Percentiles rank a stretch among this genome's conserved stretches.
Evolutionary conservation across 2,113 vertebrate genomes (phyloP).

Genomic region (Rhadina sibilatrix): DNA sequence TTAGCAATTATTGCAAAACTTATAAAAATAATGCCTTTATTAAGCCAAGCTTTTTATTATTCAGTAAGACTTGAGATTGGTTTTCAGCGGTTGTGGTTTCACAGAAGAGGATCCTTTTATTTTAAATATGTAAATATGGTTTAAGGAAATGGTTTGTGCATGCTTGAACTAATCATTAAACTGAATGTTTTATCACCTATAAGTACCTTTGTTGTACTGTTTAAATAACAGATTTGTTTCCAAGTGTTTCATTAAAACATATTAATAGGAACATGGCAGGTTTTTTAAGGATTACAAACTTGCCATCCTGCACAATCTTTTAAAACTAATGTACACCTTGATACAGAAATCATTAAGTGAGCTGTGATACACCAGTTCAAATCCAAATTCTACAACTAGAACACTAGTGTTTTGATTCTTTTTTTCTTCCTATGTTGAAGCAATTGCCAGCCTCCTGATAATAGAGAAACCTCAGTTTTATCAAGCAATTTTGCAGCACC

Average conservation of each 20-base stretch:
- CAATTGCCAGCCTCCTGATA: slow-evolving; percentile 51
- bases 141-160: slow-evolving; percentile 51
- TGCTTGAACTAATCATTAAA: slow-evolving; percentile 64
- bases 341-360: slow-evolving; percentile 44
- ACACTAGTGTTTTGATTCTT: slow-evolving; percentile 49
- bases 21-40: background rate
- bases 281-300: background rate
- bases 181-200: slow-evolving; percentile 45
- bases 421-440: slow-evolving; percentile 39
- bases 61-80: background rate
- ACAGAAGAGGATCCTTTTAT: background rate
- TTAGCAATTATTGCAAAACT: slow-evolving; percentile 24
- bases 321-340: slow-evolving; percentile 28
- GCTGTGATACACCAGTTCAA: slow-evolving; percentile 7
- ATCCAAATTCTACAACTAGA: slow-evolving; percentile 36
- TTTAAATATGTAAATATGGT: slow-evolving; percentile 37
- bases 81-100: background rate
- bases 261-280: slow-evolving; percentile 32
- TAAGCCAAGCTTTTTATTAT: background rate
- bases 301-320: background rate
- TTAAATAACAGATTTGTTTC: slow-evolving; percentile 63
- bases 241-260: slow-evolving; percentile 56
- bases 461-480: slow-evolving; percentile 61
- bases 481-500: slow-evolving; percentile 68
- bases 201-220: slow-evolving; percentile 25